Conservation (phyloP, 2,888 invertebrate genomes). For the Toxonevra muliebris region DNA sequence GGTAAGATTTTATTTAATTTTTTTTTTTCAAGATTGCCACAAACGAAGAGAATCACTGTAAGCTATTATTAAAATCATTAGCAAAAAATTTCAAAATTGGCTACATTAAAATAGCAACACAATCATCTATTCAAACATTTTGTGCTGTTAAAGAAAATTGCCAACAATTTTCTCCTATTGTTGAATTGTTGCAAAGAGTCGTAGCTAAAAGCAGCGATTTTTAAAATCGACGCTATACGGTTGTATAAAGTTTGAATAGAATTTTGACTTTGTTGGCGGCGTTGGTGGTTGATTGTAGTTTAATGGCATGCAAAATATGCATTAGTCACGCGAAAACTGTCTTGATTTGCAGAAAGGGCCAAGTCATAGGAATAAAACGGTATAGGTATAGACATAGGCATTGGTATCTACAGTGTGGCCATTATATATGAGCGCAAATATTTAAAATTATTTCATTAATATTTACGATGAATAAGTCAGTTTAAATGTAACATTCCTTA, state of each 20-base stretch:
- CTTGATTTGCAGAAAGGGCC: too few relatives aligned
- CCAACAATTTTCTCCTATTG: conserved; percentile 4
- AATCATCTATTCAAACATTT: background rate
- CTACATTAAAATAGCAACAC: conserved; percentile 12
- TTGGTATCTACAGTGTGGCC: too few relatives aligned
- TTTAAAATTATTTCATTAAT: too few relatives aligned
- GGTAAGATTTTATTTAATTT: too few relatives aligned
- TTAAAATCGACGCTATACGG: conserved; percentile 23
- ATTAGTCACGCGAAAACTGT: conserved; percentile 34
- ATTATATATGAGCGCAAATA: too few relatives aligned
- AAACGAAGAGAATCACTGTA: background rate
- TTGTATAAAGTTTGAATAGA: background rate
- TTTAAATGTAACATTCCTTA: too few relatives aligned
- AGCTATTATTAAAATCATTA: conserved; percentile 16
- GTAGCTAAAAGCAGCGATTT: conserved; percentile 34
- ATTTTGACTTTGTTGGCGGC: background rate
- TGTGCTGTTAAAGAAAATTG: conserved; percentile 20
- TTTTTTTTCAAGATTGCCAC: too few relatives aligned
- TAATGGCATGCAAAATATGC: conserved; percentile 33
- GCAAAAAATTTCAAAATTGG: conserved; percentile 16
- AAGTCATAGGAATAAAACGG: too few relatives aligned
- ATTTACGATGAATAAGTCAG: too few relatives aligned
- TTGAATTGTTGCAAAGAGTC: conserved; percentile 36
- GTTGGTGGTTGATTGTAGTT: conserved; percentile 11
- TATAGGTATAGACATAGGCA: too few relatives aligned